Evolutionary conservation across 2,797 vertebrate genomes (phyloP), one percentile per base, ranked within the genome.

Genomic region (Peromyscus nudipes): DNA sequence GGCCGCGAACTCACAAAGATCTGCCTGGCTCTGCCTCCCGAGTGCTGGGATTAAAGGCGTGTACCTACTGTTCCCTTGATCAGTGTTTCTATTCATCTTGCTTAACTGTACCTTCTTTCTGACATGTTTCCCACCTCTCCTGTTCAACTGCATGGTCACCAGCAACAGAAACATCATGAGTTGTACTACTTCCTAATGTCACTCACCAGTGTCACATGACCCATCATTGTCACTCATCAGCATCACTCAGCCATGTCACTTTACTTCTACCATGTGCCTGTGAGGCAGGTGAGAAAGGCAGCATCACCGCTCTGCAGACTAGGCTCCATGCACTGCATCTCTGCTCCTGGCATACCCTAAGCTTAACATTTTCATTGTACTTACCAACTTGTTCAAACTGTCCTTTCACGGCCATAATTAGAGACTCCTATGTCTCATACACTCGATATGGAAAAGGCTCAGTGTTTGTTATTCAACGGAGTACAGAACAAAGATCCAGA

Each of bases 41-140:
- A 49, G 49, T 49, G 49, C 49, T 49, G 49, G 49, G 49, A 49
- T 49, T 49, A 49, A 49, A 49, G 46, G 46, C 7, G 9, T 49
- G 46, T 9, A 49, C 46, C 57, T 71, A 0, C 46, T 86, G 9
- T 87, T 91, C 34, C 52, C 46, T 86, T 93, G 34, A 13, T 80
- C 16, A n/a, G 6, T 84, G 57, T 67, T 57, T 65, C 40, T 31
- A 46, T 62, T 80, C 37, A 27, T 65, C 31, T 80, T 83, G 14
- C 40, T 71, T n/a, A 91, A 84, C 17, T 25, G 11, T 71, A 11
- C 40, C 27, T 92, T 89, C 73, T 96, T 96, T 55, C 14, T 77
- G 67, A 82, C 29, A 19, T 37, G 65, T 83, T 90, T 92, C 77
- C 49, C 57, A 1, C 76, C 49, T 80, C 57, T 92, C 64, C 21